Base-by-base conservation (phyloP, 2,113 vertebrate species). In the Aphelocoma coerulescens region DNA sequence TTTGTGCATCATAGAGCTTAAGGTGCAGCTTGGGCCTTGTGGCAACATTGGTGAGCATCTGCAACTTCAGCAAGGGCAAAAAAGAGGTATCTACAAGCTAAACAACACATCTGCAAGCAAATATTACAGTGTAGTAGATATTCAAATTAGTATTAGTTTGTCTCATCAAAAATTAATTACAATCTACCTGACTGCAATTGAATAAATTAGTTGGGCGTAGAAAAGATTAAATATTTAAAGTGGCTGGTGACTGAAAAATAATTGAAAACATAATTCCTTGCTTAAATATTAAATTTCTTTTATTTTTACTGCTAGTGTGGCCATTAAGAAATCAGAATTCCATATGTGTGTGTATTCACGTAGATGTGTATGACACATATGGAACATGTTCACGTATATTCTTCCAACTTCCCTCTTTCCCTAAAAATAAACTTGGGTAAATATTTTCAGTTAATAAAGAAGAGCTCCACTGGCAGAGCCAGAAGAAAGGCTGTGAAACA, bases 91-190 rank as follows among this genome's bases (percentile, higher is more conserved):
- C 37, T 30, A 43, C 54, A 79, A 85, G 62, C 46, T 17, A 44
- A 90, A 85, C 3, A 13, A 35, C 18, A 10, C 32, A 61, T 30
- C 21, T 74, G 54, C 6, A 13, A 90, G 33, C 68, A 88, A 88
- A 59, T 51, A 67, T 27, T 49, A 65, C 62, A 54, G 46, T 37
- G 43, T 13, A 62, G 32, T 18, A 48, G 37, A 62, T 55, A 86
- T 24, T 48, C 54, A 78, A 91, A 91, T 57, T 28, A 62, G 18
- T 28, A 58, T 73, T 77, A n/a, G 63, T 32, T 35, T 68, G 65
- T 75, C 81, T 96, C 54, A 44, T 76, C 55, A 95, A 97, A 94
- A 81, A 91, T 46, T 67, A 85, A 93, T 91, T 80, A 76, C 15
- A 58, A 37, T 46, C 54, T 76, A 84, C 58, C 26, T 55, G 89